Percentiles rank a stretch among this genome's conserved stretches.
Conservation (phyloP, 2,888 invertebrate genomes). For the Dynastes hyllus region DNA sequence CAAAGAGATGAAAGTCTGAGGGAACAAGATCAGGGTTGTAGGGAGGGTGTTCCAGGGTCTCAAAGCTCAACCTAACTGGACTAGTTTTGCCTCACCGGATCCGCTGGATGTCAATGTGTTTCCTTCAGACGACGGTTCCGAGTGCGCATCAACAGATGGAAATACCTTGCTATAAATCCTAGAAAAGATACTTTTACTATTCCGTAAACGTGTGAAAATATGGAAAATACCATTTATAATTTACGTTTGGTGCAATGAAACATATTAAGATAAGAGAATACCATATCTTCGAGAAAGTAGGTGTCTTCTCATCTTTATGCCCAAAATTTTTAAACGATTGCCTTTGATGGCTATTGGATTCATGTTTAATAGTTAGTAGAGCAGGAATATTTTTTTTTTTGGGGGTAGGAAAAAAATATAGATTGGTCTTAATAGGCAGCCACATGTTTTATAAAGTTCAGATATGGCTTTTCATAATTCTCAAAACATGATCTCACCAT, state of each 20-base stretch:
- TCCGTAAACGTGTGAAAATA: not conserved
- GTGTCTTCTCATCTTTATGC: slow-evolving; percentile 71
- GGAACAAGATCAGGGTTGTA: too few relatives aligned
- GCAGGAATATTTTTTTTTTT: too few relatives aligned
- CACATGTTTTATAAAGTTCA: too few relatives aligned
- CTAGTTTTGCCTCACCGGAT: slow-evolving; percentile 46
- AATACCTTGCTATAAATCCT: slow-evolving; percentile 62
- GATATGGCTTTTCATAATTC: too few relatives aligned
- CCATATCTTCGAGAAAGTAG: slow-evolving; percentile 70
- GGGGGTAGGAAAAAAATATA: too few relatives aligned
- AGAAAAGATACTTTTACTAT: slow-evolving; percentile 33
- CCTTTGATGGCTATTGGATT: slow-evolving; percentile 58
- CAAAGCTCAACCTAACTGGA: too few relatives aligned
- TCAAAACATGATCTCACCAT: too few relatives aligned
- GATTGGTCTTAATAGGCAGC: too few relatives aligned
- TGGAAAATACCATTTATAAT: slow-evolving; percentile 71
- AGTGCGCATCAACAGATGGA: slow-evolving; percentile 75
- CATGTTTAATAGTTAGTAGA: not conserved
- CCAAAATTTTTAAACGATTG: slow-evolving; percentile 75
- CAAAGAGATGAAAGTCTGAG: too few relatives aligned
- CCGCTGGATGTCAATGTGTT: slow-evolving; percentile 60
- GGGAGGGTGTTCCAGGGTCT: too few relatives aligned
- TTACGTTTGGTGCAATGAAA: slow-evolving; percentile 67
- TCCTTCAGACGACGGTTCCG: slow-evolving; percentile 66
- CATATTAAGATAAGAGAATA: slow-evolving; percentile 67